These are phyloP conservation scores for Drosophila funebris DNA, from an alignment of 1,140 invertebrate genomes.

Conservation along the genomic window DNA sequence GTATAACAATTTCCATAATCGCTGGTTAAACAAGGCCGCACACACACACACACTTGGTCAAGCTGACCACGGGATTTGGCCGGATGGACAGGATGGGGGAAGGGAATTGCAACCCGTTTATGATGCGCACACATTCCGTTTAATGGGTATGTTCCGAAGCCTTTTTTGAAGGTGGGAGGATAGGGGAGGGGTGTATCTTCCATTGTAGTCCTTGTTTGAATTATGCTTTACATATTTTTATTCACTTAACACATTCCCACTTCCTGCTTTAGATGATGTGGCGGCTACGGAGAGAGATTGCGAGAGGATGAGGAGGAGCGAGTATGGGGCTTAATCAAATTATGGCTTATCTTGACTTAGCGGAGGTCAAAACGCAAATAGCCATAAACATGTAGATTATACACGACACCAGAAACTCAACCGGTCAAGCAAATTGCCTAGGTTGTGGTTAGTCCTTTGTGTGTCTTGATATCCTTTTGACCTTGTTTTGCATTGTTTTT, in stretches of 20 bases:
- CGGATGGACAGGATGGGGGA: neutral
- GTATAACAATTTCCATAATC: constrained; percentile 75
- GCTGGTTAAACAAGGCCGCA: constrained; percentile 76
- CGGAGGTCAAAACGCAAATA: constrained; percentile 80
- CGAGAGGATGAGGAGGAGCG: neutral
- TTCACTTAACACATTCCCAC: constrained; percentile 71
- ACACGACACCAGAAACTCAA: constrained; percentile 27
- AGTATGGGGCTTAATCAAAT: constrained; percentile 68
- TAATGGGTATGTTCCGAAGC: constrained; percentile 66
- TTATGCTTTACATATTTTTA: constrained; percentile 82
- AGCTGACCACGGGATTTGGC: constrained; percentile 47
- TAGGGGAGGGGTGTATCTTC: constrained; percentile 6
- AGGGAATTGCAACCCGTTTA: constrained; percentile 35
- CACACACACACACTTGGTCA: constrained; percentile 63
- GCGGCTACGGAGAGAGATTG: too few relatives aligned
- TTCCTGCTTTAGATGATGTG: neutral
- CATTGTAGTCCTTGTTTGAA: constrained; percentile 64
- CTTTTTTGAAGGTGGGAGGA: constrained; percentile 32
- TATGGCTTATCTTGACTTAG: constrained; percentile 77
- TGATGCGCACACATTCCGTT: constrained; percentile 50
- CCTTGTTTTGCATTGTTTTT: constrained; percentile 52
- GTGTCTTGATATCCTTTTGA: constrained; percentile 33
- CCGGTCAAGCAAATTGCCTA: constrained; percentile 32
- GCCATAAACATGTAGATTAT: constrained; percentile 81
- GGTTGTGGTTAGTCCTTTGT: constrained; percentile 2